Evolutionary conservation across 1,140 invertebrate genomes (phyloP).

Genomic region (Aphis craccivora): DNA sequence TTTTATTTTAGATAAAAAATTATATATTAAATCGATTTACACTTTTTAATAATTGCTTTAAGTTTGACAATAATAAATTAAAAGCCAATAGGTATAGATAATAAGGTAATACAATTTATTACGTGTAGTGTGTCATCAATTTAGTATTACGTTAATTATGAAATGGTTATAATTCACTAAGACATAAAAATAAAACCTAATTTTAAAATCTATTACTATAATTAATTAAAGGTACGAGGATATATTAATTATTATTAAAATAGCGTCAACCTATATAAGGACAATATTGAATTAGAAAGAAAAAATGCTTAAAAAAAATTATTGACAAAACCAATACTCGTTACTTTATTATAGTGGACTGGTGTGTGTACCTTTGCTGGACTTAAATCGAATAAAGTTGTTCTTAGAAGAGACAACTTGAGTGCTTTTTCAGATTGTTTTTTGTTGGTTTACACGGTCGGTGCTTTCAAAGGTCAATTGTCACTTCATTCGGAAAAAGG

Average conservation of each 20-base stretch:
- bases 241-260: background rate
- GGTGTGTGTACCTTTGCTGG: background rate
- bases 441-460: background rate
- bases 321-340: background rate
- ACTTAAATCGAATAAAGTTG: constrained; percentile 17
- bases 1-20: background rate
- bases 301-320: background rate
- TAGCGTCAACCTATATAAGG: background rate
- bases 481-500: constrained; percentile 44
- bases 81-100: background rate
- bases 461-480: constrained; percentile 39
- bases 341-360: background rate
- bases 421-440: constrained; percentile 27
- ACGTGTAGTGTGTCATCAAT: background rate
- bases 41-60: background rate
- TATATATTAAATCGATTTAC: background rate
- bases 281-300: background rate
- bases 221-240: too few species aligned
- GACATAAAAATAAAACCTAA: background rate
- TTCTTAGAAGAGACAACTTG: background rate
- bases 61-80: background rate
- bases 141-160: background rate
- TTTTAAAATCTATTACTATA: background rate
- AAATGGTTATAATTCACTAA: background rate
- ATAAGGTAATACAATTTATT: background rate